These are phyloP conservation scores for Chymomyza caudatula DNA, from an alignment of 2,888 invertebrate species.

Conservation along the genomic window DNA sequence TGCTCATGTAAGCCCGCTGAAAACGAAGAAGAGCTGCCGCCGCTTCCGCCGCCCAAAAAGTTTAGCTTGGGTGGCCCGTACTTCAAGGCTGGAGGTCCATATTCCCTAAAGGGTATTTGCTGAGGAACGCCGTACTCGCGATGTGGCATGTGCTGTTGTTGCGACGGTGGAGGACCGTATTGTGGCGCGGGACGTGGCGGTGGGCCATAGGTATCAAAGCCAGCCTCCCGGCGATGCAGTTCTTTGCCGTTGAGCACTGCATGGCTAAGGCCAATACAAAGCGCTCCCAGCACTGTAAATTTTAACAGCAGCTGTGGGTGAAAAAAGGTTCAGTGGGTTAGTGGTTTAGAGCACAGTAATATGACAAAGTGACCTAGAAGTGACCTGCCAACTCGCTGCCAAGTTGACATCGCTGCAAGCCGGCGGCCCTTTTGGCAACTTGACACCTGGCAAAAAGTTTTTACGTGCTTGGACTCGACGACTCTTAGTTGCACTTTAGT, in stretches of 20 bases:
- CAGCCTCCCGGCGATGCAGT: constrained; percentile 61
- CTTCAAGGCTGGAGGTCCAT: constrained; percentile 75
- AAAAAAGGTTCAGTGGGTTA: not conserved
- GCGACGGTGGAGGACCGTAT: constrained; percentile 77
- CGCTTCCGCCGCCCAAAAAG: constrained; percentile 77
- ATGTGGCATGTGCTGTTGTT: constrained; percentile 79
- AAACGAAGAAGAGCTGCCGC: constrained; percentile 21
- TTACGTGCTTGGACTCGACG: not conserved
- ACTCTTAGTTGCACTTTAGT: not conserved
- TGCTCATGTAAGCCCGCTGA: constrained; percentile 72
- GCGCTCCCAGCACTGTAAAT: constrained; percentile 48
- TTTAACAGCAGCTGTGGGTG: constrained; percentile 56
- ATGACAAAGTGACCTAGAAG: no score
- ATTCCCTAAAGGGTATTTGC: constrained; percentile 75
- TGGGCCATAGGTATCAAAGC: constrained; percentile 79
- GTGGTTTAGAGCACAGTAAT: not conserved
- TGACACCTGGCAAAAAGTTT: not conserved
- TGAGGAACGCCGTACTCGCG: constrained; percentile 78
- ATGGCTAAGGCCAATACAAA: constrained; percentile 41
- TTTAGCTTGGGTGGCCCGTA: constrained; percentile 80
- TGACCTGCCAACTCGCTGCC: not conserved
- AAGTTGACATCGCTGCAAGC: not conserved
- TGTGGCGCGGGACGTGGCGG: constrained; percentile 79
- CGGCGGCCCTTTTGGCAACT: not conserved
- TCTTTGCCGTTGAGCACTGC: constrained; percentile 69